A percentile compares a stretch with the other conserved stretches of the same genome.
Evolutionary conservation across 2,888 invertebrate species (phyloP).

Genomic region (Orthonychiurus folsomi): DNA sequence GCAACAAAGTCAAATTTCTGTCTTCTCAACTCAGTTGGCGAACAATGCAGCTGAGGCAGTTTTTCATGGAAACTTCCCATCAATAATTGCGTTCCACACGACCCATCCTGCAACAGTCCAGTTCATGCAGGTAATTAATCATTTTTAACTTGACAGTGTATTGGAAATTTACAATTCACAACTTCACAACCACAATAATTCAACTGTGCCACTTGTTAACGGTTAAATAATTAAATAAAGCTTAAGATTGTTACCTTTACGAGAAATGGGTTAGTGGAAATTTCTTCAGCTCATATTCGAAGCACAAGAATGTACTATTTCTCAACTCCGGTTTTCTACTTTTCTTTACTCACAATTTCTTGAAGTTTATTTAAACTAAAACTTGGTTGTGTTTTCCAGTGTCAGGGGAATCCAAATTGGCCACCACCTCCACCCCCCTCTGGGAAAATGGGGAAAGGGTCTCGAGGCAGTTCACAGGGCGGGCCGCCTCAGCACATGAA

Average conservation of each 20-base stretch:
- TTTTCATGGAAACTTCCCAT: slow-evolving; percentile 75
- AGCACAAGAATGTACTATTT: no score
- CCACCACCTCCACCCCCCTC: slow-evolving; percentile 29
- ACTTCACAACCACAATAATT: no score
- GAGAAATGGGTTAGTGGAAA: background rate
- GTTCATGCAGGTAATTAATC: slow-evolving; percentile 66
- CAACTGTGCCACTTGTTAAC: no score
- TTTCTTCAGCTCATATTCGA: no score
- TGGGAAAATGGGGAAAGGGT: slow-evolving; percentile 40
- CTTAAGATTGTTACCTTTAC: no score
- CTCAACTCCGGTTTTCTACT: no score
- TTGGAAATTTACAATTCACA: no score
- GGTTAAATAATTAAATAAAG: no score
- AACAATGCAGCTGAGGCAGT: slow-evolving; percentile 93
- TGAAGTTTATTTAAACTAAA: no score
- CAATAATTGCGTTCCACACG: slow-evolving; percentile 90
- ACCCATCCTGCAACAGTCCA: slow-evolving; percentile 91
- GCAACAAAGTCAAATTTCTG: slow-evolving; percentile 96
- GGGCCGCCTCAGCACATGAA: slow-evolving; percentile 20
- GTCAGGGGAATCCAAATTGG: slow-evolving; percentile 39
- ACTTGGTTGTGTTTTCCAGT: slow-evolving; percentile 25
- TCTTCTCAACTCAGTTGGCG: slow-evolving; percentile 86
- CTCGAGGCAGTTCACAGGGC: slow-evolving; percentile 29
- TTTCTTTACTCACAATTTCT: no score
- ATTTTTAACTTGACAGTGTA: background rate